phyloP scores from a whole-genome alignment of 2,888 invertebrate species.

The Danaus chrysippus region DNA sequence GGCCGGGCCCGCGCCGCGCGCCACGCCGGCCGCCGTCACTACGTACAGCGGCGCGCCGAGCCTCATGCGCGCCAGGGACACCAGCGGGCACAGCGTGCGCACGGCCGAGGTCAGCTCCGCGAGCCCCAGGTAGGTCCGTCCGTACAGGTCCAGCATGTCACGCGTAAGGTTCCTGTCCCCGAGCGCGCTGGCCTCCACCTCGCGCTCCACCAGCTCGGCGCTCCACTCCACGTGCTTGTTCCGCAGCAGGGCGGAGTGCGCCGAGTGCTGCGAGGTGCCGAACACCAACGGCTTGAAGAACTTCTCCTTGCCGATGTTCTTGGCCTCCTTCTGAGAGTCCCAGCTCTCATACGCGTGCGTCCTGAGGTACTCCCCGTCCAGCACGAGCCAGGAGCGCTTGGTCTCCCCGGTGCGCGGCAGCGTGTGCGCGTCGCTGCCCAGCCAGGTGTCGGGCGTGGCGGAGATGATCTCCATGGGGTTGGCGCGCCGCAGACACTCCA shows the following conservation, averaged over 20 bases:
- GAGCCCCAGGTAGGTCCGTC: constrained; percentile 83
- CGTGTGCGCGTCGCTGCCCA: constrained; percentile 78
- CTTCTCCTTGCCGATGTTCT: constrained; percentile 63
- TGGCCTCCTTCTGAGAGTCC: constrained; percentile 68
- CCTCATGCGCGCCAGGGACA: constrained; percentile 82
- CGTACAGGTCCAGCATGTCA: constrained; percentile 82
- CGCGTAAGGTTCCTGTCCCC: constrained; percentile 81
- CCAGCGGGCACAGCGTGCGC: constrained; percentile 87
- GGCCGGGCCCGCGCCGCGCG: constrained; percentile 62
- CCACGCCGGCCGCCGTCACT: constrained; percentile 81
- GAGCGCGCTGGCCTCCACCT: constrained; percentile 81
- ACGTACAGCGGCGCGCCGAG: constrained; percentile 85
- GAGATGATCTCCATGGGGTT: constrained; percentile 80
- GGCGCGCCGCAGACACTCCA: constrained; percentile 77
- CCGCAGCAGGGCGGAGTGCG: constrained; percentile 80
- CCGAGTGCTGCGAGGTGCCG: constrained; percentile 87
- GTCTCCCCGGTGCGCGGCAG: constrained; percentile 81
- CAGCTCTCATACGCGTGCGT: constrained; percentile 83
- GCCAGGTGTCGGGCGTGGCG: constrained; percentile 86
- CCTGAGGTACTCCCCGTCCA: constrained; percentile 85
- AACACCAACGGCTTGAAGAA: constrained; percentile 79
- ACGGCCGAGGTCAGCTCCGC: constrained; percentile 87
- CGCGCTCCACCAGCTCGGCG: constrained; percentile 80
- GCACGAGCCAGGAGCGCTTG: constrained; percentile 86
- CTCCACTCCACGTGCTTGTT: constrained; percentile 83